A percentile compares a stretch with the other conserved stretches of the same genome.
These are phyloP conservation scores for Pterocles orientalis DNA, from an alignment of 2,113 vertebrate species.

Conservation along the genomic window DNA sequence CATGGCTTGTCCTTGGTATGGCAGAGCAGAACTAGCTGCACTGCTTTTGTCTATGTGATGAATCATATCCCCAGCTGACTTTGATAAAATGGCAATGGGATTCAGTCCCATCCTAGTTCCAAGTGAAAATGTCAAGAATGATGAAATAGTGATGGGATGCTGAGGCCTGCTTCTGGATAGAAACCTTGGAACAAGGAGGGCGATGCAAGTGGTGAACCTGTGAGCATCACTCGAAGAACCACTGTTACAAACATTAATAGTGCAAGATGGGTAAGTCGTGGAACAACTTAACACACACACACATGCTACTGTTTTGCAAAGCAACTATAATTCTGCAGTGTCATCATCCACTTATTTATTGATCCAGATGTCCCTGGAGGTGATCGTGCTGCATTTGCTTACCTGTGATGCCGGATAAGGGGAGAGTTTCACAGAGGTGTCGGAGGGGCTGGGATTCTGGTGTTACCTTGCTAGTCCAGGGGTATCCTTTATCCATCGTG, in stretches of 20 bases:
- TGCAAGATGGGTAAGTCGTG: neutral
- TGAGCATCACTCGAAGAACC: rapidly evolving
- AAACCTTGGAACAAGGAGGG: neutral
- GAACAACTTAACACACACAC: neutral
- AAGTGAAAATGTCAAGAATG: neutral
- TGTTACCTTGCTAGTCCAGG: rapidly evolving
- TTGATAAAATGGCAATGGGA: neutral
- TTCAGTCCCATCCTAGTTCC: neutral
- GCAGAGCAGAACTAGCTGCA: neutral
- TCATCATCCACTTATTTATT: neutral
- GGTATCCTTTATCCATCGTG: neutral
- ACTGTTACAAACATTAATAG: neutral
- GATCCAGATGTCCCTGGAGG: neutral
- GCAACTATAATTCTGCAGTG: neutral
- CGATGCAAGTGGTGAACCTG: too few relatives aligned
- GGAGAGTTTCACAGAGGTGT: neutral
- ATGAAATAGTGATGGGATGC: neutral
- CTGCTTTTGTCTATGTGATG: neutral
- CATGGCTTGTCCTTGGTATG: rapidly evolving
- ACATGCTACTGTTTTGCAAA: neutral
- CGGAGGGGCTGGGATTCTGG: neutral
- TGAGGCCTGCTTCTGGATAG: neutral
- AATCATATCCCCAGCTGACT: neutral
- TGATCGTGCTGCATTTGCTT: neutral
- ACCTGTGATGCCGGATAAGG: neutral